Evolutionary conservation across 2,888 invertebrate genomes (phyloP).

Genomic region (Chrysolina haemoptera): DNA sequence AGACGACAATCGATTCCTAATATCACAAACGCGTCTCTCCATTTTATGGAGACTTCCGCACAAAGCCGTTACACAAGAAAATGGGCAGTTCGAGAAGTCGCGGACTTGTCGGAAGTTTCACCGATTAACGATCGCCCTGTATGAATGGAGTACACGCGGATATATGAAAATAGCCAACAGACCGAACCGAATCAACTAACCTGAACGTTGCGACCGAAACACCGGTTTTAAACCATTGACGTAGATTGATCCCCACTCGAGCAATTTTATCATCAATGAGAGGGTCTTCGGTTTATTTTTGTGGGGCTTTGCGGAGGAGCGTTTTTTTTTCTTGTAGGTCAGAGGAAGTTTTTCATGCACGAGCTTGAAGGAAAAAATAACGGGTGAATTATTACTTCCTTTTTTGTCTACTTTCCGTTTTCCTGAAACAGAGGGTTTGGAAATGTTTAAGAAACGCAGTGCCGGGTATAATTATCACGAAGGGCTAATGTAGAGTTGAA

Average conservation of each 20-base stretch:
- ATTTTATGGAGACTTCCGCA: slow-evolving; percentile 53
- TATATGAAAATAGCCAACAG: slow-evolving; percentile 19
- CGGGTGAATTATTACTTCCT: background rate
- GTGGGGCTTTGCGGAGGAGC: slow-evolving; percentile 15
- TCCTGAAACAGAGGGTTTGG: background rate
- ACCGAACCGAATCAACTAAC: slow-evolving; percentile 47
- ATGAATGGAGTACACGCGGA: slow-evolving; percentile 34
- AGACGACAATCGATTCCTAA: slow-evolving; percentile 57
- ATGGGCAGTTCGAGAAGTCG: background rate
- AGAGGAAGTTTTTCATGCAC: background rate
- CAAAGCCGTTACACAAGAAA: slow-evolving; percentile 13
- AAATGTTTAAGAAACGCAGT: background rate
- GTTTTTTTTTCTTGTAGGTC: background rate
- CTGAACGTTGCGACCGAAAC: slow-evolving; percentile 47
- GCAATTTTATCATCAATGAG: background rate
- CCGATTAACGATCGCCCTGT: background rate
- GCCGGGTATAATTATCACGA: too few relatives aligned
- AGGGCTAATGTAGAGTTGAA: too few relatives aligned
- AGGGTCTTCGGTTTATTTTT: slow-evolving; percentile 21
- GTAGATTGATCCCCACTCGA: slow-evolving; percentile 45
- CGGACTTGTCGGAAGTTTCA: background rate
- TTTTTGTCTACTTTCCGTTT: background rate
- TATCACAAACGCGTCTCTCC: slow-evolving; percentile 56
- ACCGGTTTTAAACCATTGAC: slow-evolving; percentile 53
- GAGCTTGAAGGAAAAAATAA: background rate